Conservation (phyloP, 2,797 vertebrate species). For the Mionectes olivaceus region DNA sequence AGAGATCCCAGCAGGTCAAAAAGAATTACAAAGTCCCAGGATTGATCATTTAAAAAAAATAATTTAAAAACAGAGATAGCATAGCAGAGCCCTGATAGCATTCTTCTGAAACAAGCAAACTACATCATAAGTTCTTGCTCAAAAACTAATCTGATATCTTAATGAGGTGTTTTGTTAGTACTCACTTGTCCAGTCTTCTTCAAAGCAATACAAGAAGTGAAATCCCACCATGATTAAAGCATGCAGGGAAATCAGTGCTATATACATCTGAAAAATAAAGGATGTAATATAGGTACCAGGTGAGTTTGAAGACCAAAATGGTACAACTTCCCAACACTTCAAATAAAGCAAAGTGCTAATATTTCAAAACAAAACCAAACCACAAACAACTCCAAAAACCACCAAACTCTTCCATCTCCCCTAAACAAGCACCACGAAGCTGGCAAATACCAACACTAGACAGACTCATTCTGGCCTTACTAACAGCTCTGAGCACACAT, state of each 20-base stretch:
- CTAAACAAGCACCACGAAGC: background rate
- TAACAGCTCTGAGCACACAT: background rate
- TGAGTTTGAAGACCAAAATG: background rate
- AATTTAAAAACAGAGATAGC: background rate
- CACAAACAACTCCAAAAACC: background rate
- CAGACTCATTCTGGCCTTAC: background rate
- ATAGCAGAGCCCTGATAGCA: background rate
- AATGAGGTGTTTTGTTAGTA: constrained; percentile 45
- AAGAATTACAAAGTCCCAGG: background rate
- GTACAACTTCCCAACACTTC: background rate
- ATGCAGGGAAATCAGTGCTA: constrained; percentile 95
- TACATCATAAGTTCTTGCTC: background rate
- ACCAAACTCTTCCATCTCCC: background rate
- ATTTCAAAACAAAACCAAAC: background rate
- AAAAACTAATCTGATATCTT: background rate
- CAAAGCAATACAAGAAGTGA: constrained; percentile 96
- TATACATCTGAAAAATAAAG: constrained; percentile 92
- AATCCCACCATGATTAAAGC: constrained; percentile 92
- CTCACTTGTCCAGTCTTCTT: constrained; percentile 97
- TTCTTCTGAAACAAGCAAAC: background rate
- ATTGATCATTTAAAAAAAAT: background rate
- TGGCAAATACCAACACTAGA: background rate
- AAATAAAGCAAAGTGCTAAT: background rate
- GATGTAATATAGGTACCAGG: background rate
- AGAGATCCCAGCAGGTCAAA: background rate